These are phyloP conservation scores for Apistogramma diplotaenia DNA, from an alignment of 2,113 vertebrate species.

Conservation along the genomic window DNA sequence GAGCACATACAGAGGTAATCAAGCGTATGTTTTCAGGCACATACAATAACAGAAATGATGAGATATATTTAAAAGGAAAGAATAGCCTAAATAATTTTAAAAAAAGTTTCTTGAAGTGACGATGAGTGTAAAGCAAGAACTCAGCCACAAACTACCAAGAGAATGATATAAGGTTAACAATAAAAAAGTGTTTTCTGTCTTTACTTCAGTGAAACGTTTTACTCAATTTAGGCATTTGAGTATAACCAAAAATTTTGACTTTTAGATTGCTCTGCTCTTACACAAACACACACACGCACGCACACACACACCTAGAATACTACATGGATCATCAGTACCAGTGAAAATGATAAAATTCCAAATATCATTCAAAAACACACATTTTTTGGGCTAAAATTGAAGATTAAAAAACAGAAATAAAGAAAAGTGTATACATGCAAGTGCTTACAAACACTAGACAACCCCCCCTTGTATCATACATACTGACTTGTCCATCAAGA, in stretches of 20 bases:
- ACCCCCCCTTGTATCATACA: constrained; percentile 60
- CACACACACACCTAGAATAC: constrained; percentile 52
- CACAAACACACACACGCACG: constrained; percentile 27
- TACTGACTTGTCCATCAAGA: constrained; percentile 67
- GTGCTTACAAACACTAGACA: constrained; percentile 68
- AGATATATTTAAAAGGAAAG: constrained; percentile 44
- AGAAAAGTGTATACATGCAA: constrained; percentile 73
- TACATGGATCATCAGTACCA: constrained; percentile 63
- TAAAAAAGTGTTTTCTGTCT: constrained; percentile 16
- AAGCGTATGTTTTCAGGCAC: constrained; percentile 80
- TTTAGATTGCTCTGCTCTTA: constrained; percentile 46
- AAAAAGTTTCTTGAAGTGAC: constrained; percentile 40
- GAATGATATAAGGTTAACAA: constrained; percentile 21
- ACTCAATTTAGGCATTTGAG: constrained; percentile 22
- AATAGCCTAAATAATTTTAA: constrained; percentile 13
- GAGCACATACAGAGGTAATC: constrained; percentile 77
- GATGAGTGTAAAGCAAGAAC: constrained; percentile 33
- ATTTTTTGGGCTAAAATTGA: constrained; percentile 46
- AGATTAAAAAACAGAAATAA: constrained; percentile 57
- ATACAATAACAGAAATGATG: constrained; percentile 61
- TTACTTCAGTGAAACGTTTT: constrained; percentile 17
- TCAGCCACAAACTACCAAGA: constrained; percentile 55
- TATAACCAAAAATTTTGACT: constrained; percentile 10
- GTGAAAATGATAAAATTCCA: constrained; percentile 58
- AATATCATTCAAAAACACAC: constrained; percentile 58